Base-by-base conservation (phyloP, 2,888 invertebrate species). In the Punctoribates punctum region DNA sequence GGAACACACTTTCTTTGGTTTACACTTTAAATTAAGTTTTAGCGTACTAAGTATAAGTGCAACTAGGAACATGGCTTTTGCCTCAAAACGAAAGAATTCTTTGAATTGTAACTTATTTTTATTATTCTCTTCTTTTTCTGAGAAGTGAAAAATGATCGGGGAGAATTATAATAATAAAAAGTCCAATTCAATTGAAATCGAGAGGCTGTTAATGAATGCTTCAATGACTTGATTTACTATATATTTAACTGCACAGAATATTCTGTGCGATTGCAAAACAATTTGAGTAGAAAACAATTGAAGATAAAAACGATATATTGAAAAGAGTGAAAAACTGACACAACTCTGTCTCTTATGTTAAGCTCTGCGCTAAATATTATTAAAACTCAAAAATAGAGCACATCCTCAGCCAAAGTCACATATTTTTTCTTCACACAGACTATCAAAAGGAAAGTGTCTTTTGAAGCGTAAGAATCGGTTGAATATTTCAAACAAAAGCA, bases 211-310 rank as follows among this genome's bases (percentile, higher is more conserved):
- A 54, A 54, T 54, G 20, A 54, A 54, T n/a, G 54, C 20, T 54
- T n/a, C 54, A 54, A 54, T 54, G 54, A 20, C 20, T 54, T 54
- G 54, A 54, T 54, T 54, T 54, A 54, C 54, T 54, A 20, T 54
- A 54, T 54, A 54, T 54, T 54, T 54, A 54, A 54, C 20, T 54
- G 3, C n/a, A 54, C 15, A n/a, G 20, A 54, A 54, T 20, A 48
- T 48, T 15, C 17, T 48, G 8, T 48, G 15, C 13, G n/a, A 54
- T n/a, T 54, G 11, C 54, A 20, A n/a, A 54, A 54, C 54, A 20
- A 54, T 54, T 54, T 54, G 54, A 54, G 54, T 54, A n/a, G n/a
- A 54, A 54, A 54, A 54, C 54, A 54, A 54, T 54, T 54, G 54
- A 1, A 54, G 20, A 54, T 20, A 54, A 54, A 54, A 54, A 54